Evolutionary conservation across 2,797 vertebrate species (phyloP), one percentile per base, ranked within the genome.

Genomic region (Uromys caudimaculatus): DNA sequence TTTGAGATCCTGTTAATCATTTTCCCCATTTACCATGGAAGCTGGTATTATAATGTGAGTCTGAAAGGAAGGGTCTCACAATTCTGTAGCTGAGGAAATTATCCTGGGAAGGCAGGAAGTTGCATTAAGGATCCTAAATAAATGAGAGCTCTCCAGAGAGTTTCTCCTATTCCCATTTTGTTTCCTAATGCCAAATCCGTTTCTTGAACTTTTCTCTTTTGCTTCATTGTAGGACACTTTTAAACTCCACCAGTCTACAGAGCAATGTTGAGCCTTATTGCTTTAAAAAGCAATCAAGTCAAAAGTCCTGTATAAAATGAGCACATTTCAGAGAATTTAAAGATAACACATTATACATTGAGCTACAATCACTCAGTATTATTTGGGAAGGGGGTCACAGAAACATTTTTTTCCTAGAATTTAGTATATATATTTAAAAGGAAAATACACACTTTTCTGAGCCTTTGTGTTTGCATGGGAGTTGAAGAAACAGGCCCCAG

Each of bases 291-390:
- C 77, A 78, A 95, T 96, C n/a, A 92, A 95, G 91, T 95, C 83
- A 96, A 96, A 97, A 97, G 62, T 93, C 44, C 54, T 82, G 54
- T 76, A 95, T 83, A 82, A 95, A 97, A 76, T 71, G 60, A 50
- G 93, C 67, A 93, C 29, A 86, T 94, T 97, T 97, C 89, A 91
- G 78, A 96, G 60, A 95, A 94, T 77, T 81, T 95, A 82, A 86
- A 95, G 54, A 95, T 97, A 97, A 83, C 93, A 93, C 81, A 47
- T 91, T 96, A 89, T 64, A 93, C 89, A 91, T 93, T 91, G 76
- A 97, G 83, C 93, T 91, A 52, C 29, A 95, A 69, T 81, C 44
- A 60, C 60, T 96, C 94, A 92, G 35, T 84, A 89, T 78, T 90
- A 62, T 67, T 83, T 88, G 35, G 21, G 60, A 32, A 29, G 84